Conservation (phyloP, 1,140 invertebrate species). For the Drosophila baimaii region DNA sequence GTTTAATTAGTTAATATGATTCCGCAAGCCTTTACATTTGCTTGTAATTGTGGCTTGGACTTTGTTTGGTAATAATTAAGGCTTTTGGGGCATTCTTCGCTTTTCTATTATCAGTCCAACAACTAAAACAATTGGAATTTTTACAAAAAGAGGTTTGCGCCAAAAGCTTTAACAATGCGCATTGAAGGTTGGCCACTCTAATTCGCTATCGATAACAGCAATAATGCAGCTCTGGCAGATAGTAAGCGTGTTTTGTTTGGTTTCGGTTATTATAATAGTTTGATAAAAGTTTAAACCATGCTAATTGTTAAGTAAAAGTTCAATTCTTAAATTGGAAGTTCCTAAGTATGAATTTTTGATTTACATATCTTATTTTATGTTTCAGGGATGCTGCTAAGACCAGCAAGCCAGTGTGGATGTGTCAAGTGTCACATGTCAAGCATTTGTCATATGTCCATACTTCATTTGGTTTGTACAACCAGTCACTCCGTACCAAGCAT, state of each 20-base stretch:
- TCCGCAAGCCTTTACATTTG: background rate
- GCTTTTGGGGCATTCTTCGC: no score
- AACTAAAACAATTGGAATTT: background rate
- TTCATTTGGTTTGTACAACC: constrained; percentile 1
- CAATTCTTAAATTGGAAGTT: no score
- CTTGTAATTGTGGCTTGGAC: no score
- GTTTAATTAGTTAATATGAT: background rate
- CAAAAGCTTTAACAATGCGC: no score
- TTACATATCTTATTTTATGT: no score
- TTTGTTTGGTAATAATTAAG: no score
- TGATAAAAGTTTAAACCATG: no score
- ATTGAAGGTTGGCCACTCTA: background rate
- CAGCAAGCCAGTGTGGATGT: background rate
- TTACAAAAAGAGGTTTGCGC: background rate
- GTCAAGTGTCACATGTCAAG: background rate
- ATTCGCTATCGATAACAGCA: background rate
- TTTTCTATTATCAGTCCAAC: no score
- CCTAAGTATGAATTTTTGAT: no score
- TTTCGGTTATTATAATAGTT: no score
- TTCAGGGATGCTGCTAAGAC: background rate
- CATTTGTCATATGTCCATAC: background rate
- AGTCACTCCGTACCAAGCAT: constrained; percentile 1
- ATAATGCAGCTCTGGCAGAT: background rate
- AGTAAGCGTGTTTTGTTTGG: no score
- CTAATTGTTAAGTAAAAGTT: no score